Evolutionary conservation across 2,888 invertebrate genomes (phyloP), one percentile per base, ranked within the genome.

Genomic region (Serripes groenlandicus): DNA sequence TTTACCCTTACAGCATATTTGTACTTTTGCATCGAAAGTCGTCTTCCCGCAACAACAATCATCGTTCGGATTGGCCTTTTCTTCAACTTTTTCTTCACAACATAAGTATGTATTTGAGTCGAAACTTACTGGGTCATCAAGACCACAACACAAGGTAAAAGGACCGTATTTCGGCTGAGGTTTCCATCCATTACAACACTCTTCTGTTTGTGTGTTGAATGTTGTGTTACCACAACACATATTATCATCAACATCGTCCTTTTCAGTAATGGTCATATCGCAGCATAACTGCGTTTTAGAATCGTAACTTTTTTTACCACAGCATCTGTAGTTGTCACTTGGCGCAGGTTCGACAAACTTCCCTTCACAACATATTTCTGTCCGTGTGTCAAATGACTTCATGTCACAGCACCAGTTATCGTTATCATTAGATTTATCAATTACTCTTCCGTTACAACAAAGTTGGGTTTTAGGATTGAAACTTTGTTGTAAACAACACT

Each of bases 201-300:
- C 60, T 32, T 84, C 84, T 7, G 18, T 75, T 52, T 70, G 42
- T 4, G 74, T 78, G 28, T 78, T 77, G 49, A 75, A 84, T 5
- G 84, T 84, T 42, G 80, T 84, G 34, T 77, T 75, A n/a, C 84
- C 84, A 66, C 84, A 84, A 32, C 84, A 84, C 72, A 73, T 77
- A 34, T 84, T 81, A 42, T 84, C 84, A 3, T 78, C 75, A 28
- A 64, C 56, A 23, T 75, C 35, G 68, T 71, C 52, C 68, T 84
- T 84, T 58, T 77, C 34, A 7, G 74, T 79, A n/a, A 83, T 79
- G 3, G 49, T 35, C 75, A 68, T 75, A 21, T 66, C 79, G 34
- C 84, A 84, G 37, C 84, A 84, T n/a, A 78, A 30, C 26, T 64
- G 54, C 49, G 60, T 75, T 30, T 60, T 75, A 1, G 84, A 78